A percentile compares a stretch with the other conserved stretches of the same genome.
phyloP scores from a whole-genome alignment of 2,797 vertebrate genomes.

The Pelochelys cantorii region DNA sequence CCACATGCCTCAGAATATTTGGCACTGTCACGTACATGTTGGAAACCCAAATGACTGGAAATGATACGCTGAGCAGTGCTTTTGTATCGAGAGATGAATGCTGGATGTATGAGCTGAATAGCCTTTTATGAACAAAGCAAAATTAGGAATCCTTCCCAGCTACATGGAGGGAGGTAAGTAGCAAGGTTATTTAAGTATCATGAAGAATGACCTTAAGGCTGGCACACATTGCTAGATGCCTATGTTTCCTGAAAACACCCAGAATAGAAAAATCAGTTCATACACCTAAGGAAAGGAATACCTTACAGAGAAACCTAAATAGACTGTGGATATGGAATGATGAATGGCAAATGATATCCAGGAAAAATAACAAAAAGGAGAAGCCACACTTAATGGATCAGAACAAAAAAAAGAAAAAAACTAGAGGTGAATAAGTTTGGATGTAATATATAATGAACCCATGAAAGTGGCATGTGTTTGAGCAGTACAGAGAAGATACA shows the following conservation, averaged over 20 bases:
- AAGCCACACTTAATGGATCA: neutral
- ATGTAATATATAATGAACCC: neutral
- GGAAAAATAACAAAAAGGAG: neutral
- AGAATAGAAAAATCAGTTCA: neutral
- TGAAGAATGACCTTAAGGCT: neutral
- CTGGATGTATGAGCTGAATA: neutral
- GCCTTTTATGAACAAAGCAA: neutral
- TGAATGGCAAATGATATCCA: neutral
- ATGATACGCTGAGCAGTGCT: neutral
- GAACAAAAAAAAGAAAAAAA: neutral
- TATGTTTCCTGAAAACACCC: rapidly evolving
- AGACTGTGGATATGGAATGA: neutral
- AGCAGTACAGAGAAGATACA: neutral
- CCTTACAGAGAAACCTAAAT: neutral
- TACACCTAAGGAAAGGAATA: neutral
- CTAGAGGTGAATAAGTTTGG: neutral
- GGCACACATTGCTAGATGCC: neutral
- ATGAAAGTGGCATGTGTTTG: neutral
- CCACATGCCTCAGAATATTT: neutral
- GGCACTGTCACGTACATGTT: neutral
- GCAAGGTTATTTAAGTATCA: neutral
- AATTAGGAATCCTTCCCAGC: neutral
- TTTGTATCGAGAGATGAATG: neutral
- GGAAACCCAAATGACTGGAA: neutral
- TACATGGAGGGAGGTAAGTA: neutral